Conservation (phyloP, 2,797 vertebrate genomes). For the Eremophila alpestris region DNA sequence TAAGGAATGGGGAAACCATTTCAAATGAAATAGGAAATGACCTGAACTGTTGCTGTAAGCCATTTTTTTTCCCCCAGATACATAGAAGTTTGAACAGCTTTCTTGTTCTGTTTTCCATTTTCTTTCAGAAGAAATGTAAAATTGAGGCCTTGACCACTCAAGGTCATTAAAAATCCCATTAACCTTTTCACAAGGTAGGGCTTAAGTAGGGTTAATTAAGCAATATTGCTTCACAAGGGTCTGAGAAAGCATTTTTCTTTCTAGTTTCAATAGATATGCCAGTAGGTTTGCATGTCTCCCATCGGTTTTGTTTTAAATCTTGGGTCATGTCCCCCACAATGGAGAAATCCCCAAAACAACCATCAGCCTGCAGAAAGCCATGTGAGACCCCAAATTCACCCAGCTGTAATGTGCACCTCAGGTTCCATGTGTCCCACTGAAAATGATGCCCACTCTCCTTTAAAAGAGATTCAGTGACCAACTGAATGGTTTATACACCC, state of each 20-base stretch:
- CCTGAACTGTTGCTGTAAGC: constrained; percentile 37
- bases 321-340: not conserved
- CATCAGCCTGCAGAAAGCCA: not conserved
- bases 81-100: constrained; percentile 50
- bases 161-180: constrained; percentile 74
- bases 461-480: not conserved
- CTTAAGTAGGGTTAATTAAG: constrained; percentile 73
- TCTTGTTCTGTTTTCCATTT: constrained; percentile 69
- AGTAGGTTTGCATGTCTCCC: not conserved
- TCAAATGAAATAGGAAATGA: constrained; percentile 14
- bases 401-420: not conserved
- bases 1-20: not conserved
- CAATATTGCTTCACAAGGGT: constrained; percentile 64
- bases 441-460: not conserved
- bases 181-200: constrained; percentile 71
- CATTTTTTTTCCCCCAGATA: not conserved
- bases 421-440: not conserved
- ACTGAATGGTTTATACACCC: not conserved
- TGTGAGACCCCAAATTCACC: not conserved
- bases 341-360: not conserved
- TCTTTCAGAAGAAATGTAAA: constrained; percentile 67
- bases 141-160: constrained; percentile 73
- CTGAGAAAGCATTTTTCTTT: constrained; percentile 60
- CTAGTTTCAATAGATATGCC: constrained; percentile 17
- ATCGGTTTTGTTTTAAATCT: not conserved